Conservation (phyloP, 2,113 vertebrate genomes). For the Odocoileus virginianus region DNA sequence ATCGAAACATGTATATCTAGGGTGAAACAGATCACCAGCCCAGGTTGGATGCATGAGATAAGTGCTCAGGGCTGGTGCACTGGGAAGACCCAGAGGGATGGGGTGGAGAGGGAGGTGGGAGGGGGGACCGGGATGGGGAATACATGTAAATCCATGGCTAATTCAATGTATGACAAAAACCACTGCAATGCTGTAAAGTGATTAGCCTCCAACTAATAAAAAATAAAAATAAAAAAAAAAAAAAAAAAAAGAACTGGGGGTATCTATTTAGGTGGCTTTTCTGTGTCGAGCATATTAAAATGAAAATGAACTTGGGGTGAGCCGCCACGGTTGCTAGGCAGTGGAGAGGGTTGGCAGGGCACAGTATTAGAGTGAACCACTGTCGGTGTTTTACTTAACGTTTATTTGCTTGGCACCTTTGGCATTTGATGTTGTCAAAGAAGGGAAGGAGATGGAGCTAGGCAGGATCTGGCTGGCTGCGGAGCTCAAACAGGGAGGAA, state of each 20-base stretch:
- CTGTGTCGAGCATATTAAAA: conserved; percentile 74
- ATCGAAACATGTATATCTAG: too few species aligned
- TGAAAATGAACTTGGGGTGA: conserved; percentile 75
- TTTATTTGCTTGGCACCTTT: conserved; percentile 66
- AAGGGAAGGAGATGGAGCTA: neutral
- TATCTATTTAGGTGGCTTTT: conserved; percentile 79
- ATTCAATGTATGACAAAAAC: too few species aligned
- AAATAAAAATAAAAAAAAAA: too few species aligned
- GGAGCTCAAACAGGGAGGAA: conserved; percentile 23
- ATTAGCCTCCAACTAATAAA: too few species aligned
- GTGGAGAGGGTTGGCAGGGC: conserved; percentile 69
- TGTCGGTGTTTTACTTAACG: conserved; percentile 62
- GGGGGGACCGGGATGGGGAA: too few species aligned
- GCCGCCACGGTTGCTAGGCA: conserved; percentile 59
- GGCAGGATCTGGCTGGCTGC: conserved; percentile 41
- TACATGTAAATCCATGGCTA: too few species aligned
- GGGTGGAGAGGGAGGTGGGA: too few species aligned
- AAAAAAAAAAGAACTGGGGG: conserved; percentile 63
- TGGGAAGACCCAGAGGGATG: too few species aligned
- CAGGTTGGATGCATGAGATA: too few species aligned
- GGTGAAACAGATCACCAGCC: too few species aligned
- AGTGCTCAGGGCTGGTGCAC: too few species aligned
- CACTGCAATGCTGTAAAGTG: too few species aligned
- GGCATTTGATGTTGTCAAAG: conserved; percentile 61
- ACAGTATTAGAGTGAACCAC: conserved; percentile 55